These are phyloP conservation scores for Ypsolopha scabrella DNA, from an alignment of 2,888 invertebrate genomes.

Conservation along the genomic window DNA sequence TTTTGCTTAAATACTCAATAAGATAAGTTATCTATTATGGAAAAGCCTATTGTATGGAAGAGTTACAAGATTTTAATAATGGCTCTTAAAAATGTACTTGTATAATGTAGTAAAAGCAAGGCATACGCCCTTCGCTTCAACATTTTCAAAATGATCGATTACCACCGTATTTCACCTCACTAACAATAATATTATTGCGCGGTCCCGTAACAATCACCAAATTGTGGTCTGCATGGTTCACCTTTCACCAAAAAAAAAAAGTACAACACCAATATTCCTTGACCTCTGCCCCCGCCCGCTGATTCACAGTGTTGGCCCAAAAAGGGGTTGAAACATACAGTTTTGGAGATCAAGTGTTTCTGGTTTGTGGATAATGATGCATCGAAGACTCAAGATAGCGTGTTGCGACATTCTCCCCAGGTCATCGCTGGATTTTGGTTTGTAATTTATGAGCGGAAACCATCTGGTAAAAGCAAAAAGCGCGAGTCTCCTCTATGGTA, in stretches of 20 bases:
- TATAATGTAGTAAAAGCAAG: background rate
- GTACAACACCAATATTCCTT: background rate
- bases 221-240: background rate
- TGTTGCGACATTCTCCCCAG: conserved; percentile 1
- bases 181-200: background rate
- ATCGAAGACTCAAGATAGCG: background rate
- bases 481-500: no score
- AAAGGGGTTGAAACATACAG: background rate
- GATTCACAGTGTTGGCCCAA: background rate
- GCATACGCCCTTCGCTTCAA: background rate
- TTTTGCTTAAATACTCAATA: no score
- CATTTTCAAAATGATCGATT: background rate
- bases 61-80: no score
- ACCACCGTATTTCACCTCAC: background rate
- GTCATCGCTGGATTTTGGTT: background rate
- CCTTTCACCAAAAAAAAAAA: conserved; percentile 1
- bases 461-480: no score
- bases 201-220: background rate
- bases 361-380: conserved; percentile 1
- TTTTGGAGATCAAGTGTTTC: background rate
- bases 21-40: no score
- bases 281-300: background rate
- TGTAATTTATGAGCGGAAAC: no score
- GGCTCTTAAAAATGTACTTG: background rate
- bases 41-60: no score